Conservation (phyloP, 2,113 vertebrate genomes). For the Otus sunia region DNA sequence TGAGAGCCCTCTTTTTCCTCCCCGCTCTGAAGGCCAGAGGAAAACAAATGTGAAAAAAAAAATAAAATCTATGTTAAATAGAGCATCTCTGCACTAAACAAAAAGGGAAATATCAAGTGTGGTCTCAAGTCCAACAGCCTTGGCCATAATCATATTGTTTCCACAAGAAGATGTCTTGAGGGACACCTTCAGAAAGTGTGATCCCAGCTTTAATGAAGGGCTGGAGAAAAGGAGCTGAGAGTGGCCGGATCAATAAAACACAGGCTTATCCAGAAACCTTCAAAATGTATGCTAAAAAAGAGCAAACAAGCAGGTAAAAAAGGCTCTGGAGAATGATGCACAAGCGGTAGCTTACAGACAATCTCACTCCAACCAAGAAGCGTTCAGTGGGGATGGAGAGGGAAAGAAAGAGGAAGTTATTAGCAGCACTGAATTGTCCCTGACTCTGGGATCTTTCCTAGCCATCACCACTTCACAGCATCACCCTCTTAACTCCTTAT, state of each 20-base stretch:
- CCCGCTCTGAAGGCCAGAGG: not conserved
- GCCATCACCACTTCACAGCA: not conserved
- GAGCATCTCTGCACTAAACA: not conserved
- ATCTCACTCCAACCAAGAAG: not conserved
- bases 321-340: not conserved
- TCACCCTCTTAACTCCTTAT: not conserved
- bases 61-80: slow-evolving; percentile 11
- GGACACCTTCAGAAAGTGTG: not conserved
- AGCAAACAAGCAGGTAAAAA: not conserved
- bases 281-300: not conserved
- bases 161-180: not conserved
- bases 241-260: not conserved
- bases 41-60: slow-evolving; percentile 29
- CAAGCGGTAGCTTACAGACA: accelerated
- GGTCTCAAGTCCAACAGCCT: not conserved
- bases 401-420: not conserved
- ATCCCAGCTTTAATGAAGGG: slow-evolving; percentile 1
- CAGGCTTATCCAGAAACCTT: not conserved
- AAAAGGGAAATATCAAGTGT: not conserved
- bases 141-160: not conserved
- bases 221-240: slow-evolving; percentile 5
- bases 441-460: not conserved
- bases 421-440: accelerated
- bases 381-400: not conserved
- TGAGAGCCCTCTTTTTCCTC: not conserved